Evolutionary conservation across 2,797 vertebrate species (phyloP).

Genomic region (Oreochromis mossambicus): DNA sequence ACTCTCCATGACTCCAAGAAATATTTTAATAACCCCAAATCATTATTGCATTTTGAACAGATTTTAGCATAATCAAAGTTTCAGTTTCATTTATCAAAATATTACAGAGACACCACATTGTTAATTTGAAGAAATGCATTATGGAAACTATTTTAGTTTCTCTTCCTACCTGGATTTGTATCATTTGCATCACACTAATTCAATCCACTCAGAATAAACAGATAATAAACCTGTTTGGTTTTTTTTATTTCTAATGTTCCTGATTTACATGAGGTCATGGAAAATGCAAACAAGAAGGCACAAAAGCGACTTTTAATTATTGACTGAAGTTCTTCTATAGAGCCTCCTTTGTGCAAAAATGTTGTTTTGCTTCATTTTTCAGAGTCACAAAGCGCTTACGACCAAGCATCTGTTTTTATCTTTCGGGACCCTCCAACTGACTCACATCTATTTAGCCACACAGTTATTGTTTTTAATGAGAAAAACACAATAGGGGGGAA

Average conservation of each 20-base stretch:
- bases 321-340: neutral
- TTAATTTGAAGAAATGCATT: neutral
- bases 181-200: neutral
- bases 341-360: neutral
- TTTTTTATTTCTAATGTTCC: neutral
- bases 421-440: neutral
- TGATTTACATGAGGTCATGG: neutral
- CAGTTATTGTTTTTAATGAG: neutral
- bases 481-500: neutral
- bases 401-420: neutral
- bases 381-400: neutral
- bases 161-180: neutral
- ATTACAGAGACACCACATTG: neutral
- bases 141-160: neutral
- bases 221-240: neutral
- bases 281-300: neutral
- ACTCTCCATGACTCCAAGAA: neutral
- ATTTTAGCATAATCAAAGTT: neutral
- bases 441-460: neutral
- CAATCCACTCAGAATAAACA: neutral
- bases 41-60: neutral
- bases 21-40: neutral
- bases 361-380: neutral
- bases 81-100: neutral
- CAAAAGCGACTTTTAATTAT: neutral